These are phyloP conservation scores for Myotis brandtii DNA, from an alignment of 2,113 vertebrate species.

Conservation along the genomic window DNA sequence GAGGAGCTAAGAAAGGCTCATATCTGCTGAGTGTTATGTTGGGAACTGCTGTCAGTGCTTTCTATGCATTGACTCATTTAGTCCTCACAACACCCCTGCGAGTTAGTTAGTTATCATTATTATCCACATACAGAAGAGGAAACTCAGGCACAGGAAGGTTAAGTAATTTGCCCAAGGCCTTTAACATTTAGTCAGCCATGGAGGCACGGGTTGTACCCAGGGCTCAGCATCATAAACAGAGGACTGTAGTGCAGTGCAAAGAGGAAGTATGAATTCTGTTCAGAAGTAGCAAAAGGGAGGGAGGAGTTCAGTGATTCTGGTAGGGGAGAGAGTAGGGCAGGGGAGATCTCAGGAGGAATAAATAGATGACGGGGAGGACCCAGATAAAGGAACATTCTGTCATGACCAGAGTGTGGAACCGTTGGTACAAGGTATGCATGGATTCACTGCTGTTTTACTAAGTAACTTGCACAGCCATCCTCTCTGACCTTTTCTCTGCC, in stretches of 20 bases:
- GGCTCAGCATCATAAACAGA: not conserved
- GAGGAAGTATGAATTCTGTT: not conserved
- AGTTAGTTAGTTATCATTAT: not conserved
- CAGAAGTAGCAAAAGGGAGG: not conserved
- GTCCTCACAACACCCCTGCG: not conserved
- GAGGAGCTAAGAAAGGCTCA: not conserved
- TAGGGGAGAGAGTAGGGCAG: not conserved
- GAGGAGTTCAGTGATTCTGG: not conserved
- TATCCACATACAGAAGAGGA: not conserved
- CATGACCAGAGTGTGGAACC: not conserved
- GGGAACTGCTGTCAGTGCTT: not conserved
- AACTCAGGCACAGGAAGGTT: not conserved
- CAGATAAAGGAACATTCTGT: not conserved
- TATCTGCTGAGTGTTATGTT: not conserved
- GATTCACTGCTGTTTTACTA: not conserved
- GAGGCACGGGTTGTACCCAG: not conserved
- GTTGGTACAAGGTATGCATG: too few relatives aligned
- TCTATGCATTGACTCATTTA: not conserved
- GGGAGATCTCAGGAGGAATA: not conserved
- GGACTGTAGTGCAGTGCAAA: fast-evolving
- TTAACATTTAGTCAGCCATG: not conserved
- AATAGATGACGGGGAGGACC: not conserved
- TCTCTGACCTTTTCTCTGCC: constrained; percentile 13
- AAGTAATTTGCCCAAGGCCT: not conserved
- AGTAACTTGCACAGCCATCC: not conserved